Base-by-base conservation (phyloP, 2,888 invertebrate species). In the Diplazon laetatorius region DNA sequence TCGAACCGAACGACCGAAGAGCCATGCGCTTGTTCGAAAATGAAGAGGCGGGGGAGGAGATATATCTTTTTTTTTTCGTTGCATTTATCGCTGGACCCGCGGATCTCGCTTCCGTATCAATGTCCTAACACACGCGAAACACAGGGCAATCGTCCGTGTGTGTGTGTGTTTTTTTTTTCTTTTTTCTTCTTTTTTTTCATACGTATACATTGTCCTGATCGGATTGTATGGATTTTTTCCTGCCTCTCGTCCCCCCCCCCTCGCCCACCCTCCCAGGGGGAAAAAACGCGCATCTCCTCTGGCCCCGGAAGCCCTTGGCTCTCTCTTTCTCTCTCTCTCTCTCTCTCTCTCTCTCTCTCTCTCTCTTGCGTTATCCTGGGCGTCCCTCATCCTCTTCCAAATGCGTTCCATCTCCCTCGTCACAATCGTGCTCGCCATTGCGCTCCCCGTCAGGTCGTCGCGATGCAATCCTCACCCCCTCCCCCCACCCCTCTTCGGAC, bases 191-290 rank as follows among this genome's bases (percentile, higher is more conserved):
- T n/a, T n/a, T n/a, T n/a, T n/a, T n/a, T 89, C 88, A 87, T 89
- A 89, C 89, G 87, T 88, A 89, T 87, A 90, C 89, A 90, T 90
- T 90, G 89, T 89, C 86, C 86, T 85, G 88, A 90, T 90, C 89
- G 88, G 90, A 90, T 90, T 89, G 89, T 90, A 90, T 90, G 90
- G 90, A 90, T 90, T 90, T 90, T 90, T 90, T 89, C 72, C 68
- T 39, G 65, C 87, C n/a, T n/a, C n/a, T n/a, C n/a, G n/a, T n/a
- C n/a, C n/a, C n/a, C n/a, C n/a, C n/a, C n/a, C n/a, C n/a, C n/a
- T n/a, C n/a, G n/a, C n/a, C n/a, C n/a, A n/a, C n/a, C n/a, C n/a
- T n/a, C n/a, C n/a, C n/a, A n/a, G n/a, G n/a, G n/a, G 86, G 86
- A 85, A 37, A 69, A 72, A 70, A 87, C 87, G 87, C 85, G 85